A percentile compares a stretch with the other conserved stretches of the same genome.
These are phyloP conservation scores for Pocillopora meandrina DNA, from an alignment of 92 coral and sea anemone species.

Conservation along the genomic window DNA sequence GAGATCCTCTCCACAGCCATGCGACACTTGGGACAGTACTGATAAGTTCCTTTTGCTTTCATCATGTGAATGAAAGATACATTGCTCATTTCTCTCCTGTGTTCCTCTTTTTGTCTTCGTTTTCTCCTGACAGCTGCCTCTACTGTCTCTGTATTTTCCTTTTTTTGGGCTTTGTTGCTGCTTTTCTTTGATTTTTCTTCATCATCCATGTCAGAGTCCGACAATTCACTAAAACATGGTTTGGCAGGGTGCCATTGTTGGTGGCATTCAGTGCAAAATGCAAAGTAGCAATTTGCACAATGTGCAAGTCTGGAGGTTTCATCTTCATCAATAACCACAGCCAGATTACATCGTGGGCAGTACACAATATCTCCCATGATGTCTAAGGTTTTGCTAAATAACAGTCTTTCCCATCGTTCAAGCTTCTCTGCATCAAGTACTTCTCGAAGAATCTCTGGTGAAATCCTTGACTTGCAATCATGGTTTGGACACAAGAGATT, in stretches of 20 bases:
- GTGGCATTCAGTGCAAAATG: constrained; percentile 93
- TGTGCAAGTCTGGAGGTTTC: constrained; percentile 82
- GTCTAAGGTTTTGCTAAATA: constrained; percentile 80
- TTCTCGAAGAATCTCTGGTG: constrained; percentile 75
- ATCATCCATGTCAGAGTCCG: constrained; percentile 30
- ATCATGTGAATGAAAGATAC: constrained; percentile 63
- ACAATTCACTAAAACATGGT: constrained; percentile 64
- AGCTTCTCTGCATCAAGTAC: constrained; percentile 69
- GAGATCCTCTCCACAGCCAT: constrained; percentile 78
- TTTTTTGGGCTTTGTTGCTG: constrained; percentile 19
- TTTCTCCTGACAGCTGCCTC: constrained; percentile 21
- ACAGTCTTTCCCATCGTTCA: constrained; percentile 86
- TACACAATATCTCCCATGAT: constrained; percentile 85
- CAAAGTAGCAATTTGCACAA: constrained; percentile 80
- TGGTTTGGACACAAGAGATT: constrained; percentile 77
- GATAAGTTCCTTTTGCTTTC: constrained; percentile 70
- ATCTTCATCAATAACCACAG: constrained; percentile 85
- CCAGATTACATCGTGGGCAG: constrained; percentile 90
- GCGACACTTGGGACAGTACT: constrained; percentile 84
- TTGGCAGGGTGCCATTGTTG: constrained; percentile 83
- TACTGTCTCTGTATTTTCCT: constrained; percentile 13
- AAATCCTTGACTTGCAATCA: constrained; percentile 68
- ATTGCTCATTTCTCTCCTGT: constrained; percentile 41
- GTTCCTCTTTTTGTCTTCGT: constrained; percentile 23
- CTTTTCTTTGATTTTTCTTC: constrained; percentile 6